Percentiles rank a stretch among this genome's conserved stretches.
Evolutionary conservation across 2,888 invertebrate species (phyloP).

Genomic region (Polia nebulosa): DNA sequence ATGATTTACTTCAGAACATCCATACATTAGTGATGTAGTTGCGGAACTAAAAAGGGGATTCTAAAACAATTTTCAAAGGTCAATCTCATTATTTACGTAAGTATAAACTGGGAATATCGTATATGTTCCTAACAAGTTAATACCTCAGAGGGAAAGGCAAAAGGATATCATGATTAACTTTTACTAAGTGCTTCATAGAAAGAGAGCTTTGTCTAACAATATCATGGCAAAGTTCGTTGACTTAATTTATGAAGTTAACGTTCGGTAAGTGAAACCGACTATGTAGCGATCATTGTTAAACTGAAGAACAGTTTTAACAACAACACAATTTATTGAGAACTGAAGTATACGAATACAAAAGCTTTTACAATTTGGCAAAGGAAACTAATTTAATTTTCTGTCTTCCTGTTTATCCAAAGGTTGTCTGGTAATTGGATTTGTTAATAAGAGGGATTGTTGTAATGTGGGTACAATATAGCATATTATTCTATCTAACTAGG

Average conservation of each 20-base stretch:
- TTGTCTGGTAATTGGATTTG: too few species aligned
- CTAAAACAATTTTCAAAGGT: slow-evolving; percentile 22
- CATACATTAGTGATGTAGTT: background rate
- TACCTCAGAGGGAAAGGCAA: slow-evolving; percentile 21
- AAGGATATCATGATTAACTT: slow-evolving; percentile 52
- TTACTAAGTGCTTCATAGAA: slow-evolving; percentile 40
- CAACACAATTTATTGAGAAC: background rate
- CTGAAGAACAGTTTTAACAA: background rate
- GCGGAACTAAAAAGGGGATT: slow-evolving; percentile 11
- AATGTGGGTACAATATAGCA: too few species aligned
- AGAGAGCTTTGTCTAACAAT: slow-evolving; percentile 35
- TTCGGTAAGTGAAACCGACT: slow-evolving; percentile 20
- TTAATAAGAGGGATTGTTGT: too few species aligned
- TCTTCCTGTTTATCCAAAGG: background rate
- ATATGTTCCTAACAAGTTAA: slow-evolving; percentile 43
- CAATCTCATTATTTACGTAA: slow-evolving; percentile 29
- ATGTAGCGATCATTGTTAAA: slow-evolving; percentile 24
- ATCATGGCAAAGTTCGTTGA: slow-evolving; percentile 45
- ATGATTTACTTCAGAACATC: background rate
- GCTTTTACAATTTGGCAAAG: background rate
- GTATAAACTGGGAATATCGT: slow-evolving; percentile 14
- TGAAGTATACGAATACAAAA: background rate
- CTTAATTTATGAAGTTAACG: slow-evolving; percentile 46
- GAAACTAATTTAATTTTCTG: background rate
- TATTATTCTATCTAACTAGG: too few species aligned